Conservation (phyloP, 2,113 vertebrate species). For the Nestor notabilis region DNA sequence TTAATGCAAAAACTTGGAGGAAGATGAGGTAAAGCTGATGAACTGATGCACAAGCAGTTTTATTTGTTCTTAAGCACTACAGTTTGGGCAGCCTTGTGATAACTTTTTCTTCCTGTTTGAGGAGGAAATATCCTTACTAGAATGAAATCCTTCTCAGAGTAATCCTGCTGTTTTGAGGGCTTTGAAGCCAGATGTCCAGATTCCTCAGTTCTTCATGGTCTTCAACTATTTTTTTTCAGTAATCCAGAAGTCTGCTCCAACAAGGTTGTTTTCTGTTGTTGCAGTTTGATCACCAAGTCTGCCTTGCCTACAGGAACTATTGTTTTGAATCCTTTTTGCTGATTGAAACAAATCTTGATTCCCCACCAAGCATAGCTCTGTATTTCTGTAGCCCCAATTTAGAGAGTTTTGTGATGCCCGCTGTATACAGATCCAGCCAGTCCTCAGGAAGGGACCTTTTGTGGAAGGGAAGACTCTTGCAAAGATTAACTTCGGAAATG, state of each 20-base stretch:
- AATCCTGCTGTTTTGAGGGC: not conserved
- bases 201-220: not conserved
- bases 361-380: not conserved
- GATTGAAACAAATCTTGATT: not conserved
- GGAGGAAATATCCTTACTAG: not conserved
- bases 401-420: not conserved
- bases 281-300: not conserved
- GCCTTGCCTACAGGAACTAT: not conserved
- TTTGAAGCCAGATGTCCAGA: not conserved
- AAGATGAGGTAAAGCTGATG: not conserved
- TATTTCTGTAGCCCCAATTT: not conserved
- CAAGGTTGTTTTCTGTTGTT: not conserved
- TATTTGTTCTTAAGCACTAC: not conserved
- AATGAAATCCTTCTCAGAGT: not conserved
- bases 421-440: not conserved
- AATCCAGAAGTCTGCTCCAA: not conserved
- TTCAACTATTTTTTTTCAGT: not conserved
- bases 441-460: not conserved
- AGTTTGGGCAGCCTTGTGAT: not conserved
- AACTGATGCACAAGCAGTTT: not conserved
- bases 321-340: not conserved
- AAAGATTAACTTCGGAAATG: not conserved
- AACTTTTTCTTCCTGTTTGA: not conserved
- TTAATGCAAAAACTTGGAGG: not conserved
- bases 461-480: not conserved